These are phyloP conservation scores for Neoaliturus tenellus DNA, from an alignment of 2,888 invertebrate species.

Conservation along the genomic window DNA sequence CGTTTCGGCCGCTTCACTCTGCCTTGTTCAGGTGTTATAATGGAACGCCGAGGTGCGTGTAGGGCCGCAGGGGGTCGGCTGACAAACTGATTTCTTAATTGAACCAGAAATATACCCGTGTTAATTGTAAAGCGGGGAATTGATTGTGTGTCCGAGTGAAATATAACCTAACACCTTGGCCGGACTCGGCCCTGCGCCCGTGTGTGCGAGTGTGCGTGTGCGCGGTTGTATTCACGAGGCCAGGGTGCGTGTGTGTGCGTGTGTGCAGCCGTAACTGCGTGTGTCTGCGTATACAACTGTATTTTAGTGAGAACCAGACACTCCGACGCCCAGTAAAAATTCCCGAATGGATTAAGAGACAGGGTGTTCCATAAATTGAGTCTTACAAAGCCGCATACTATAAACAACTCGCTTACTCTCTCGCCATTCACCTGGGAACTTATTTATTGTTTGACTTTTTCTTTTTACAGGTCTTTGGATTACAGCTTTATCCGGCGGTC, in stretches of 20 bases:
- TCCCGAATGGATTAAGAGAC: slow-evolving; percentile 55
- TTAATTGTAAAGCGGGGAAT: slow-evolving; percentile 48
- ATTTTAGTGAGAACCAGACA: slow-evolving; percentile 24
- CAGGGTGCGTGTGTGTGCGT: slow-evolving; percentile 12
- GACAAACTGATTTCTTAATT: slow-evolving; percentile 58
- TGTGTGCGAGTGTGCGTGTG: slow-evolving; percentile 22
- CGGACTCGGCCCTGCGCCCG: no score
- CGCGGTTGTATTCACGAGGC: neutral
- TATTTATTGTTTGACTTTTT: slow-evolving; percentile 25
- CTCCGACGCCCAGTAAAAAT: slow-evolving; percentile 53
- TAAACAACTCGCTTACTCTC: slow-evolving; percentile 33
- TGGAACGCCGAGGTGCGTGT: neutral
- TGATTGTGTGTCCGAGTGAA: slow-evolving; percentile 14
- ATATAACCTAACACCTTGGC: slow-evolving; percentile 6
- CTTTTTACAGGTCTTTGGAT: slow-evolving; percentile 19
- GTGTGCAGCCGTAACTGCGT: neutral
- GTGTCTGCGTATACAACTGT: slow-evolving; percentile 15
- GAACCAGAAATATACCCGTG: slow-evolving; percentile 54
- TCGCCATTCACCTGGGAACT: slow-evolving; percentile 5
- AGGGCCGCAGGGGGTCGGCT: slow-evolving; percentile 39
- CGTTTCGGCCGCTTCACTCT: neutral
- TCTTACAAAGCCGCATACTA: slow-evolving; percentile 34
- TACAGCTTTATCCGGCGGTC: neutral
- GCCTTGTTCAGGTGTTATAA: slow-evolving; percentile 28
- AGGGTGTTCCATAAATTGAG: slow-evolving; percentile 47